These are phyloP conservation scores for Loris lydekkerianus DNA, from an alignment of 2,797 vertebrate species.

Conservation along the genomic window DNA sequence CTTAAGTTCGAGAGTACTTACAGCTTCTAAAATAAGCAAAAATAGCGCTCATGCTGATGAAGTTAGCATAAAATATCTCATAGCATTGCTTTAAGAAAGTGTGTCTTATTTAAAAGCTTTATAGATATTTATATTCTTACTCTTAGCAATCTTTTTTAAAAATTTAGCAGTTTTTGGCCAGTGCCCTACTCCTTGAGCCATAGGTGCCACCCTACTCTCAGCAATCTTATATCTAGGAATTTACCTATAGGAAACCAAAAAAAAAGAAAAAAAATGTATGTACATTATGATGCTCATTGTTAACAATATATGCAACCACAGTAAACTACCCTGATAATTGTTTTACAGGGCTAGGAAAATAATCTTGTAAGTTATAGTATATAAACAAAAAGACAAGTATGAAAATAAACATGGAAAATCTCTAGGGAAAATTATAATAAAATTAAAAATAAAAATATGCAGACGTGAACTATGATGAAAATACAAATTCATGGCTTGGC, in stretches of 20 bases:
- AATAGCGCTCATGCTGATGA: not conserved
- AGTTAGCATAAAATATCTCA: not conserved
- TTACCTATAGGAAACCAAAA: not conserved
- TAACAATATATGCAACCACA: not conserved
- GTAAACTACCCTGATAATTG: not conserved
- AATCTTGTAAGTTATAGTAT: not conserved
- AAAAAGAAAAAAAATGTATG: constrained; percentile 4
- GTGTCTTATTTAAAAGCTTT: not conserved
- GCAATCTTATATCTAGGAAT: constrained; percentile 40
- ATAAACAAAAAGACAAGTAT: not conserved
- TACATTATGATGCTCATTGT: not conserved
- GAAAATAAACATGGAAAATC: not conserved
- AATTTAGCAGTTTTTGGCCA: no score
- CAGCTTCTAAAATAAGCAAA: constrained; percentile 3
- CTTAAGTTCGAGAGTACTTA: constrained; percentile 24
- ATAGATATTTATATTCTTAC: constrained; percentile 46
- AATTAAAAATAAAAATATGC: constrained; percentile 49
- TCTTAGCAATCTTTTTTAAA: not conserved
- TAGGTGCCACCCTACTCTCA: not conserved
- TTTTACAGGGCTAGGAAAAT: constrained; percentile 11
- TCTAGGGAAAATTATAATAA: constrained; percentile 16
- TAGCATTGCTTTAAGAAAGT: not conserved
- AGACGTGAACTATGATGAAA: constrained; percentile 28
- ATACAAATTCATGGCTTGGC: not conserved
- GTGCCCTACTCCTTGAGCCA: no score